Evolutionary conservation across 2,113 vertebrate genomes (phyloP), one percentile per base, ranked within the genome.

Genomic region (Proterorhinus semilunaris): DNA sequence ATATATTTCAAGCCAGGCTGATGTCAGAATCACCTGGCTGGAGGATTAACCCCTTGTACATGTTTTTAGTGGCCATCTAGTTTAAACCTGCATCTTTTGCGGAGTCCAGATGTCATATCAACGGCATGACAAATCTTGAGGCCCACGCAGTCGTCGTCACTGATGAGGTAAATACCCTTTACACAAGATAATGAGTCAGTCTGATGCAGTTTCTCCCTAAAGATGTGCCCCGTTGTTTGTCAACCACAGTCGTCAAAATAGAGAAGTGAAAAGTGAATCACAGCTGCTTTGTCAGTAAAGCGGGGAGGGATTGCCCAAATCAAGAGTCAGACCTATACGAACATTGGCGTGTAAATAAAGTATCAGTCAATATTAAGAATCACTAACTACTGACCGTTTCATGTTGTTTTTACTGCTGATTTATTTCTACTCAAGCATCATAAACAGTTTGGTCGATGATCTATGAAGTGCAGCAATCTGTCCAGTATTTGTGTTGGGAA

Each of bases 61-160:
- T 36, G 27, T 36, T 36, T 27, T 5, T 36, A 36, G 27, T 36
- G 27, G 27, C 27, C 27, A 5, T 36, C 27, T 36, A 36, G 27
- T 36, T 36, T 62, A 51, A 21, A 4, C 12, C 59, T 46, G n/a
- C 51, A 50, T 75, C 54, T 70, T 76, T 75, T 66, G 64, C 80
- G 63, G 46, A 75, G 68, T 78, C 80, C 82, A 81, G 82, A 78
- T 86, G 86, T 86, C 86, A 90, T 88, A 75, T 87, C 79, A 86
- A 88, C 87, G 79, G 68, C 66, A 48, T 65, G 72, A 80, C 81
- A 76, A 78, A 69, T 50, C 79, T 52, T 73, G 54, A 10, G 79
- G 67, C 71, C 75, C 68, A 71, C 72, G 21, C 79, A 51, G 72
- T n/a, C 46, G 55, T 66, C 69, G 55, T 81, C 78, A 83, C 44